A percentile compares a stretch with the other conserved stretches of the same genome.
Evolutionary conservation across 2,113 vertebrate genomes (phyloP).

Genomic region (Atractosteus spatula): DNA sequence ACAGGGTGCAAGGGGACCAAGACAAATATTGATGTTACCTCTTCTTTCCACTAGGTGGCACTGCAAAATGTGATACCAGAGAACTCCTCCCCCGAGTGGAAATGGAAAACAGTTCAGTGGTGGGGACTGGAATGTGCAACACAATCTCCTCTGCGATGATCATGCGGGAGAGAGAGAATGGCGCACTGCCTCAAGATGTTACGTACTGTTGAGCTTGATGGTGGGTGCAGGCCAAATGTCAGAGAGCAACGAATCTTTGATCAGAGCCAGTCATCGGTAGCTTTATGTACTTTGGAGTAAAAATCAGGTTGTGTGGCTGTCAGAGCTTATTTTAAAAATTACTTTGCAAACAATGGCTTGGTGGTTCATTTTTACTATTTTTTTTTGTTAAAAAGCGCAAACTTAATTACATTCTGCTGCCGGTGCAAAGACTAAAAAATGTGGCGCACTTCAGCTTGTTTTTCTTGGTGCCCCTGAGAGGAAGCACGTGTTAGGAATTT

Average conservation of each 20-base stretch:
- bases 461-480: slow-evolving; percentile 27
- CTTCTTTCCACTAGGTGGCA: slow-evolving; percentile 22
- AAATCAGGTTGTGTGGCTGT: slow-evolving; percentile 14
- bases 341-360: slow-evolving; percentile 29
- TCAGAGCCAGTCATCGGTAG: not conserved
- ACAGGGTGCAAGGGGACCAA: too few relatives aligned
- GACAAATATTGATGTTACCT: not conserved
- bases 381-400: slow-evolving; percentile 19
- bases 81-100: not conserved
- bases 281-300: slow-evolving; percentile 22
- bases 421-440: slow-evolving; percentile 15
- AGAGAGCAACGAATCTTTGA: not conserved
- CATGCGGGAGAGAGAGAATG: not conserved
- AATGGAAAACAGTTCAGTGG: not conserved
- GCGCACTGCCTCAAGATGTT: not conserved
- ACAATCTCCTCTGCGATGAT: not conserved
- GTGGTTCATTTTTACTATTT: not conserved
- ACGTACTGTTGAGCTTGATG: not conserved
- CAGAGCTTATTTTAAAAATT: slow-evolving; percentile 38
- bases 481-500: slow-evolving; percentile 32
- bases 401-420: slow-evolving; percentile 28
- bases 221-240: not conserved
- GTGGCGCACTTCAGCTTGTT: slow-evolving; percentile 22
- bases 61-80: not conserved
- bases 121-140: slow-evolving; percentile 1